phyloP scores from a whole-genome alignment of 2,888 invertebrate species.

The Melipona bicolor region DNA sequence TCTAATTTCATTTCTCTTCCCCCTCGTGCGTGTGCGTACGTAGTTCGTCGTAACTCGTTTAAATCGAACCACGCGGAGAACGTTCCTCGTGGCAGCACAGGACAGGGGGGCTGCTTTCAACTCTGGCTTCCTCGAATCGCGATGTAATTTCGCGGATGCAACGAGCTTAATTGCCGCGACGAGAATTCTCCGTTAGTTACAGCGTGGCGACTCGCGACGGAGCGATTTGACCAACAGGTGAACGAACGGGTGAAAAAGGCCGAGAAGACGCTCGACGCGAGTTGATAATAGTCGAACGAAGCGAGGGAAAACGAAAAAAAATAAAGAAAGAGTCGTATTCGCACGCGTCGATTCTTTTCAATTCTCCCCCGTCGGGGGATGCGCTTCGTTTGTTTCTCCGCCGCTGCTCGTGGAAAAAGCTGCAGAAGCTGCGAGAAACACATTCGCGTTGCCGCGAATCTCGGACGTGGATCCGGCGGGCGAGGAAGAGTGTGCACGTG shows the following conservation, averaged over 20 bases:
- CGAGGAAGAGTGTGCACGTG: constrained; percentile 44
- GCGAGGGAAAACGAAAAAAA: no score
- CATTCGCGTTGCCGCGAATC: no score
- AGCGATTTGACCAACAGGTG: constrained; percentile 51
- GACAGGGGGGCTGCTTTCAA: no score
- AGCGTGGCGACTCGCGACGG: constrained; percentile 12
- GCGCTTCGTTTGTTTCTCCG: constrained; percentile 46
- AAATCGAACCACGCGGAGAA: constrained; percentile 44
- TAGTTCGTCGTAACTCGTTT: constrained; percentile 39
- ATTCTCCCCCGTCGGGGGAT: constrained; percentile 32
- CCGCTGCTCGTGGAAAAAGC: no score
- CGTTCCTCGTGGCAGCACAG: not conserved
- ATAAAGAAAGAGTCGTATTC: no score
- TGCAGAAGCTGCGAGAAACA: no score
- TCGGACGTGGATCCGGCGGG: constrained; percentile 8
- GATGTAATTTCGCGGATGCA: constrained; percentile 42
- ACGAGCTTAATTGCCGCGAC: constrained; percentile 47
- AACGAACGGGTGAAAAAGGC: constrained; percentile 25
- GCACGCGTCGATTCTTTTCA: constrained; percentile 45
- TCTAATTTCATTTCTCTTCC: constrained; percentile 60
- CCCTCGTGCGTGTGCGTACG: not conserved
- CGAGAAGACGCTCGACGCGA: not conserved
- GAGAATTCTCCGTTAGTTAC: constrained; percentile 32
- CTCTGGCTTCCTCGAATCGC: not conserved
- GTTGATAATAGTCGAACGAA: not conserved